Evolutionary conservation across 2,888 invertebrate species (phyloP).

Genomic region (Ectemnius cavifrons): DNA sequence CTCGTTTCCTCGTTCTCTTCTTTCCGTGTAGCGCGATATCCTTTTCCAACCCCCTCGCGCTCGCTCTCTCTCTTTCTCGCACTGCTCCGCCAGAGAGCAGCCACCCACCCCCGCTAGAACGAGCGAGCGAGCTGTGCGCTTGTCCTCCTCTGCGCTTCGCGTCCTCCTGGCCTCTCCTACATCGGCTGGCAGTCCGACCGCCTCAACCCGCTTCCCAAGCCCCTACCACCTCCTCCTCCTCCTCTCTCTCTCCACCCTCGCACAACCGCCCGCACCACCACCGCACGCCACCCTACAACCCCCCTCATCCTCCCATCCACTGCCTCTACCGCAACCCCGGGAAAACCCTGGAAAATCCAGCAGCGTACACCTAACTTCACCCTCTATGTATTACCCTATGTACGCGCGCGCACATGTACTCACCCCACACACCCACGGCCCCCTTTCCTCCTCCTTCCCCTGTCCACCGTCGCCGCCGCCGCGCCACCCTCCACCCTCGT

Average conservation of each 20-base stretch:
- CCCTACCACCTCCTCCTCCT: conserved; percentile 18
- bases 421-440: neutral
- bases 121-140: too few relatives aligned
- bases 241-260: neutral
- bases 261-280: too few relatives aligned
- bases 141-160: too few relatives aligned
- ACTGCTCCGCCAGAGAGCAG: too few relatives aligned
- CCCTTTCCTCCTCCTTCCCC: too few relatives aligned
- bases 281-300: conserved; percentile 55
- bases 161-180: too few relatives aligned
- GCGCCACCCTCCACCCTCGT: neutral
- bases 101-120: too few relatives aligned
- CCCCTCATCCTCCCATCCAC: conserved; percentile 61
- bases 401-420: conserved; percentile 57
- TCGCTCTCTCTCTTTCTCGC: too few relatives aligned
- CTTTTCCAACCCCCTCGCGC: conserved; percentile 28
- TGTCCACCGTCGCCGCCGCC: too few relatives aligned
- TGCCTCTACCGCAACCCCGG: conserved; percentile 73
- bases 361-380: conserved; percentile 69
- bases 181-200: too few relatives aligned
- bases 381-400: conserved; percentile 47
- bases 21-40: conserved; percentile 29
- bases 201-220: too few relatives aligned
- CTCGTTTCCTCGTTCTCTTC: conserved; percentile 34
- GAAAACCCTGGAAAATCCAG: conserved; percentile 78